Conservation (phyloP, 2,888 invertebrate species). For the Polietes domitor region DNA sequence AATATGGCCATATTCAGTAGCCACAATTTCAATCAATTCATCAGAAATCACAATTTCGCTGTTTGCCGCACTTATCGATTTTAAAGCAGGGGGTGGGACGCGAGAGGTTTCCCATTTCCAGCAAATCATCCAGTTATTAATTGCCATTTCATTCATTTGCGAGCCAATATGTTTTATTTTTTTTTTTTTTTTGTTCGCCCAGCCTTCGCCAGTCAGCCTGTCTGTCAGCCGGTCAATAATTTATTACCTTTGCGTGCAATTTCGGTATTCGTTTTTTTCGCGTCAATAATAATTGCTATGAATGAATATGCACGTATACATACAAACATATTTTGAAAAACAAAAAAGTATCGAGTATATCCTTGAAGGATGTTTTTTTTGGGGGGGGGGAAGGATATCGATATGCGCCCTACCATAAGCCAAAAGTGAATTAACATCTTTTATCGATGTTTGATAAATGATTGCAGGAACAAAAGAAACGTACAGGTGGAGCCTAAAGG, state of each 20-base stretch:
- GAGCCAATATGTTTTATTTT: neutral
- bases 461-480: neutral
- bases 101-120: too few species aligned
- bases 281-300: neutral
- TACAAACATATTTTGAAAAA: neutral
- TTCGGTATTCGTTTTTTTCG: neutral
- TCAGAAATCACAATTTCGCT: neutral
- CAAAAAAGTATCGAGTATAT: neutral
- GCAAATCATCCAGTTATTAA: neutral
- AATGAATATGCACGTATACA: too few species aligned
- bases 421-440: neutral
- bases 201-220: too few species aligned
- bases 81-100: too few species aligned
- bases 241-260: conserved; percentile 43
- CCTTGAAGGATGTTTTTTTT: neutral
- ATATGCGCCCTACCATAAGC: neutral
- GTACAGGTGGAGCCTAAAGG: neutral
- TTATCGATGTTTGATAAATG: neutral
- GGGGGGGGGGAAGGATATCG: neutral
- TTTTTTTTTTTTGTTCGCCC: too few species aligned
- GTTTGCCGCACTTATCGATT: too few species aligned
- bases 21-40: neutral
- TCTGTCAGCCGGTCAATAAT: conserved; percentile 23
- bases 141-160: neutral
- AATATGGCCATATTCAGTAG: neutral